Conservation (phyloP, 2,888 invertebrate species). For the Pseudococcus jackbeardsleyi region DNA sequence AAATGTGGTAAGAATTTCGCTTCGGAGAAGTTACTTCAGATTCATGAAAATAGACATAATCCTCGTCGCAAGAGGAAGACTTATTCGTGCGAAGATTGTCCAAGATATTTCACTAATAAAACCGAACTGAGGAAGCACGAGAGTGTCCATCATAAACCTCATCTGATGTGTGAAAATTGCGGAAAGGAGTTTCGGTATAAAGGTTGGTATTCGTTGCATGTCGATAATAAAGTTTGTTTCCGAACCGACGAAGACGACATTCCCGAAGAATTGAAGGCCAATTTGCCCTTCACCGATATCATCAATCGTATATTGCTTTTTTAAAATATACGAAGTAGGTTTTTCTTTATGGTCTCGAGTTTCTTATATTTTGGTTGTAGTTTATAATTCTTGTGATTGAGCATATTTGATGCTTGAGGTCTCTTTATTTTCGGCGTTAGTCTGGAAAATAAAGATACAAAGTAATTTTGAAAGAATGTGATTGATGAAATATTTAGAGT, state of each 20-base stretch:
- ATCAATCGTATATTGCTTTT: slow-evolving; percentile 61
- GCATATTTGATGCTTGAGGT: neutral
- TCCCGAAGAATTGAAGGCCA: neutral
- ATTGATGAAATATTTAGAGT: neutral
- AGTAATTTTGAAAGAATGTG: neutral
- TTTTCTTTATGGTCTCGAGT: neutral
- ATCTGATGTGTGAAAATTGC: slow-evolving; percentile 52
- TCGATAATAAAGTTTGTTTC: slow-evolving; percentile 55
- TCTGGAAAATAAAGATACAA: neutral
- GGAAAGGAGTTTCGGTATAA: slow-evolving; percentile 58
- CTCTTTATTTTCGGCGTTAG: neutral
- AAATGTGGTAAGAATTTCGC: slow-evolving; percentile 66
- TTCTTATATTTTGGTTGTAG: neutral
- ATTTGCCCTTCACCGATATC: slow-evolving; percentile 56
- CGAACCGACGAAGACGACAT: slow-evolving; percentile 28
- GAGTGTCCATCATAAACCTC: slow-evolving; percentile 47
- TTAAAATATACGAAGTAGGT: neutral
- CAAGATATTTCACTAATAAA: slow-evolving; percentile 29
- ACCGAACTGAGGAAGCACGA: slow-evolving; percentile 55
- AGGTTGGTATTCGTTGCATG: slow-evolving; percentile 57
- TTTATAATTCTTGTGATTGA: neutral
- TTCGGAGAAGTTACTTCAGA: slow-evolving; percentile 62
- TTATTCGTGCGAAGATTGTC: slow-evolving; percentile 61
- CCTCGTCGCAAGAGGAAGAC: slow-evolving; percentile 61
- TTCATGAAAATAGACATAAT: slow-evolving; percentile 64